Evolutionary conservation across 2,113 vertebrate genomes (phyloP).

Genomic region (Stegastes partitus): DNA sequence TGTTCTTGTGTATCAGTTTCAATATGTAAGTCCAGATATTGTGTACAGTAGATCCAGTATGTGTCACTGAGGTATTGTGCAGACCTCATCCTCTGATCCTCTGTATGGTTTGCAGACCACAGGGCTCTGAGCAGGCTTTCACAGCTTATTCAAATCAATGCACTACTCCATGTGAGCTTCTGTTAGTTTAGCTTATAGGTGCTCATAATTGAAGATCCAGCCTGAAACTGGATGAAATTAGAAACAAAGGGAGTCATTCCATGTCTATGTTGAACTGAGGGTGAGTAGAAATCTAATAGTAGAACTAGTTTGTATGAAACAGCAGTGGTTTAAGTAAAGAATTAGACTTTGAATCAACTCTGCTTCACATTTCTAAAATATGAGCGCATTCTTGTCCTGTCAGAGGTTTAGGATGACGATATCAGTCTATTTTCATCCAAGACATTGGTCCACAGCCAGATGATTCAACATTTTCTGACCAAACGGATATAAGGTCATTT

Average conservation of each 20-base stretch:
- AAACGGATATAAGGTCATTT: not conserved
- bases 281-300: not conserved
- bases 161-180: conserved; percentile 16
- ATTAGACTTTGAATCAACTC: not conserved
- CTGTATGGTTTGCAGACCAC: conserved; percentile 42
- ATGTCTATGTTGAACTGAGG: not conserved
- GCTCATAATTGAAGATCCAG: conserved; percentile 18
- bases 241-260: not conserved
- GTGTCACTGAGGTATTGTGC: conserved; percentile 50
- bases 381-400: too few relatives aligned
- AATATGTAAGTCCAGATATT: conserved; percentile 46
- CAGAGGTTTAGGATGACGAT: too few relatives aligned
- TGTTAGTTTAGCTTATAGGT: conserved; percentile 36
- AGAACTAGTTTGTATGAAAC: not conserved
- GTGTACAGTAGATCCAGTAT: conserved; percentile 54
- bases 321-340: not conserved
- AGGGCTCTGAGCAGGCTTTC: conserved; percentile 50
- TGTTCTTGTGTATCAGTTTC: conserved; percentile 29
- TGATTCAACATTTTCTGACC: not conserved
- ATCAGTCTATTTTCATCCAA: too few relatives aligned
- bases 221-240: conserved; percentile 1
- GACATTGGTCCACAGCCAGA: too few relatives aligned
- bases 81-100: conserved; percentile 52
- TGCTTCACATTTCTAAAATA: not conserved
- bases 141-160: conserved; percentile 50